These are phyloP conservation scores for Calonectris borealis DNA, from an alignment of 2,113 vertebrate species.

Conservation along the genomic window DNA sequence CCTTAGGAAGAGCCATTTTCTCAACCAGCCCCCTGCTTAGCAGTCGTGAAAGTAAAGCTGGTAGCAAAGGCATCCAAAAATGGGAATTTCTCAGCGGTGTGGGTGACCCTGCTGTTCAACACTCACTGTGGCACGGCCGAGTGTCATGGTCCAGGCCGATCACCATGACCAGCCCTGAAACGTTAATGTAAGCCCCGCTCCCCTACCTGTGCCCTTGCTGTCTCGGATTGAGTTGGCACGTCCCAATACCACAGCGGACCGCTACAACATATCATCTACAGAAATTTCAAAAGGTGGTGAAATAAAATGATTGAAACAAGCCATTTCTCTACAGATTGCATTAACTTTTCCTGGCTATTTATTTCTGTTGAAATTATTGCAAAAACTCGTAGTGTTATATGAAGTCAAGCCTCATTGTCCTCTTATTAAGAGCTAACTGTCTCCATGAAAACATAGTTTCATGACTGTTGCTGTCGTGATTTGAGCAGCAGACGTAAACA, in stretches of 20 bases:
- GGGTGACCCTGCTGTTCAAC: background rate
- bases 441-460: slow-evolving; percentile 51
- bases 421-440: slow-evolving; percentile 54
- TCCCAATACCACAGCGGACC: background rate
- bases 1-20: background rate
- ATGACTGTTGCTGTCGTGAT: slow-evolving; percentile 64
- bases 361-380: background rate
- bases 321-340: background rate
- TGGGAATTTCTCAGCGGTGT: background rate
- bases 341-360: background rate
- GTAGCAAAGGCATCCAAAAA: background rate
- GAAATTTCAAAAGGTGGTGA: background rate
- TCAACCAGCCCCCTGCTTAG: background rate
- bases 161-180: background rate
- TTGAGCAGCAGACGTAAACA: slow-evolving; percentile 68
- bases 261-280: background rate
- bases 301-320: background rate
- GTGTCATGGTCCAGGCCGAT: background rate
- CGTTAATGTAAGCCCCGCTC: background rate
- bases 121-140: background rate
- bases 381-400: background rate
- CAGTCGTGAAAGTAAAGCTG: background rate
- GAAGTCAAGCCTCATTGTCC: slow-evolving; percentile 36
- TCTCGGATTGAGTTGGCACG: background rate
- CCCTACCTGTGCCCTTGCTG: background rate